Percentiles rank a stretch among this genome's conserved stretches.
phyloP scores from a whole-genome alignment of 1,140 invertebrate genomes.

The Diploscapter pachys region DNA sequence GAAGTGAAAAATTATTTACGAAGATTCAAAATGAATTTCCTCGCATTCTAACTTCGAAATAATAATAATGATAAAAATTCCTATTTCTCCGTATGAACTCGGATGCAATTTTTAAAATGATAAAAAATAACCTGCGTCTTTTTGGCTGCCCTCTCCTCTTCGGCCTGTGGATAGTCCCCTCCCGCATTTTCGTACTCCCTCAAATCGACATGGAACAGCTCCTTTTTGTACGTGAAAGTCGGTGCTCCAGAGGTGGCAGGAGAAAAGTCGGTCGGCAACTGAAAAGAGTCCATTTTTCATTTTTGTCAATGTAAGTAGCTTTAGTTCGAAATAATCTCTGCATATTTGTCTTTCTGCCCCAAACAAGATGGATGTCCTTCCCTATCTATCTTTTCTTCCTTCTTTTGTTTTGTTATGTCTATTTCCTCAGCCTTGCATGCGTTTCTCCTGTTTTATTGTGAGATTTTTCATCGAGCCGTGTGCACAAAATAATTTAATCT shows the following conservation, averaged over 20 bases:
- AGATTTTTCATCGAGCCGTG: no score
- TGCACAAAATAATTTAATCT: no score
- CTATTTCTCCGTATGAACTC: no score
- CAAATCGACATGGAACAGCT: conserved; percentile 32
- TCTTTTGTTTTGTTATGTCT: conserved; percentile 8
- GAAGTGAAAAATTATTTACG: no score
- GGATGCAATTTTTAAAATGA: no score
- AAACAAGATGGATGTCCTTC: neutral
- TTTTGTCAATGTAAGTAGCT: neutral
- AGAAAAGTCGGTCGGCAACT: conserved; percentile 34
- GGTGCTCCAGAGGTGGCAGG: conserved; percentile 22
- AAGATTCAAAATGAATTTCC: no score
- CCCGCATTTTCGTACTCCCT: conserved; percentile 6
- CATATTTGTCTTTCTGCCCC: conserved; percentile 1
- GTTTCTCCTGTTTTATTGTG: no score
- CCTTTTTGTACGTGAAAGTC: conserved; percentile 17
- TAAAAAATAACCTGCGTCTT: neutral
- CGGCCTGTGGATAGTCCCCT: neutral
- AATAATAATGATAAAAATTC: no score
- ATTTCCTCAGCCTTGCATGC: neutral
- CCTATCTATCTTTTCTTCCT: conserved; percentile 6
- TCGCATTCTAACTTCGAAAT: no score
- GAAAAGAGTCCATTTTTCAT: neutral
- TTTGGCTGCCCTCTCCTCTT: neutral
- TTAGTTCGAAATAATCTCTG: neutral